A percentile compares a stretch with the other conserved stretches of the same genome.
Conservation (phyloP, 2,888 invertebrate genomes). For the Lutraria lutraria region DNA sequence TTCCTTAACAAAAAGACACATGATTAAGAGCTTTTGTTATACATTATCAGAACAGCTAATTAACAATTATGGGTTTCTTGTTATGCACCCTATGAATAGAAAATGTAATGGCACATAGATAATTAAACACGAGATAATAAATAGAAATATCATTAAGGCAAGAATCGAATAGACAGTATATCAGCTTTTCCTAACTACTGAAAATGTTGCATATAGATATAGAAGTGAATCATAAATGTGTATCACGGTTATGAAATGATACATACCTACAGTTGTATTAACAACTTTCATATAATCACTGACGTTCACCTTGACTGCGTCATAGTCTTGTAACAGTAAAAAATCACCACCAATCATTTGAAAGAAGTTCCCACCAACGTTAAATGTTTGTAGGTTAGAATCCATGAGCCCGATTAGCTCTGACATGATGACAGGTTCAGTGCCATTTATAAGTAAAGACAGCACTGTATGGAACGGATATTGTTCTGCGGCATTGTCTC, state of each 20-base stretch:
- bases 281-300: constrained; percentile 28
- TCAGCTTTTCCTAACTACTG: background rate
- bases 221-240: background rate
- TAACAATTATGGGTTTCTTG: background rate
- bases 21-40: background rate
- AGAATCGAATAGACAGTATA: too few species aligned
- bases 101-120: too few species aligned
- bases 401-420: constrained; percentile 23
- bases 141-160: too few species aligned
- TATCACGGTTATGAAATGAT: background rate
- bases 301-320: constrained; percentile 29
- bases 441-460: background rate
- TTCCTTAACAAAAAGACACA: too few species aligned
- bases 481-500: background rate
- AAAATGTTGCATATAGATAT: background rate
- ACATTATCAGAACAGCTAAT: background rate
- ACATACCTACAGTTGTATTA: constrained; percentile 20
- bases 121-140: too few species aligned
- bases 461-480: background rate
- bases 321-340: background rate
- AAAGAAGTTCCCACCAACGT: background rate
- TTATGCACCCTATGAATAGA: too few species aligned
- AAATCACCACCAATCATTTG: constrained; percentile 24
- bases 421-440: constrained; percentile 40
- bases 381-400: constrained; percentile 1